These are phyloP conservation scores for Kryphioiulus occultus DNA, from an alignment of 2,888 invertebrate species.

Conservation along the genomic window DNA sequence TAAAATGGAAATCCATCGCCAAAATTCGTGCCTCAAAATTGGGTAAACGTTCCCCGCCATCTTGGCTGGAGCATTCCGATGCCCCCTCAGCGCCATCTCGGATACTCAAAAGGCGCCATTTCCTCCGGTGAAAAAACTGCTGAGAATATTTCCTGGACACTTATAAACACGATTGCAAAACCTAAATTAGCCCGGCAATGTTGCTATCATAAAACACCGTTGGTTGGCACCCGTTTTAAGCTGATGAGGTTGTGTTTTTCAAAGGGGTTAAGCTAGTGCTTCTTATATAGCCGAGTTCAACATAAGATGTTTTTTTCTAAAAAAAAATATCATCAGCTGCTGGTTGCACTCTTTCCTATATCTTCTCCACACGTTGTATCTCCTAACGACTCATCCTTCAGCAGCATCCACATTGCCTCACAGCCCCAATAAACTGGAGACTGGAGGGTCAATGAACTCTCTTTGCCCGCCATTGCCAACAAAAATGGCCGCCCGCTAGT, in stretches of 20 bases:
- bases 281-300: neutral
- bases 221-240: constrained; percentile 7
- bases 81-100: neutral
- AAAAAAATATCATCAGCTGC: constrained; percentile 13
- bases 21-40: neutral
- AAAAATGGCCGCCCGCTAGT: constrained; percentile 43
- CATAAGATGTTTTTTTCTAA: neutral
- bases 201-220: constrained; percentile 25
- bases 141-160: constrained; percentile 6
- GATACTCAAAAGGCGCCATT: neutral
- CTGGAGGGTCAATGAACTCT: constrained; percentile 45
- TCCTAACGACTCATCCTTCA: constrained; percentile 37
- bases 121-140: neutral
- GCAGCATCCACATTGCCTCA: constrained; percentile 49
- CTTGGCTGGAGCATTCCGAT: neutral
- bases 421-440: constrained; percentile 50
- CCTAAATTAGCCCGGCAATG: constrained; percentile 19
- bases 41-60: neutral
- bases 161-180: constrained; percentile 6
- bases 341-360: constrained; percentile 26
- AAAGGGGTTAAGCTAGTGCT: neutral
- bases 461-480: constrained; percentile 47
- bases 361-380: neutral
- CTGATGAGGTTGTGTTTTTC: constrained; percentile 31
- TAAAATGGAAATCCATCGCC: neutral